Percentiles rank a stretch among this genome's conserved stretches.
Evolutionary conservation across 92 coral and sea anemone genomes (phyloP).

Genomic region (Epizoanthus fatuus): DNA sequence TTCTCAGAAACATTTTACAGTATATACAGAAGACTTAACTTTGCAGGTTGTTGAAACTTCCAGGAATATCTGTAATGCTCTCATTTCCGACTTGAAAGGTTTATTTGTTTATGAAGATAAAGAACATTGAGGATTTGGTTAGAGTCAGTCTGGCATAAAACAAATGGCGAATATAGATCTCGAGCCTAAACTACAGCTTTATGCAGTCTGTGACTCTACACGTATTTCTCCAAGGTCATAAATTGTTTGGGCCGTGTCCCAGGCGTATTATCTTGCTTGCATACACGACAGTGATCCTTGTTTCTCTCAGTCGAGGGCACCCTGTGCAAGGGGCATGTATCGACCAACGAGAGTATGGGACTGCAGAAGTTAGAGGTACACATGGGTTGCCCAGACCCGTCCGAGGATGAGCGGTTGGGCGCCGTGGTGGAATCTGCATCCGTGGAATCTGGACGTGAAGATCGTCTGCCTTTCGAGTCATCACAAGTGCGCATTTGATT

Average conservation of each 20-base stretch:
- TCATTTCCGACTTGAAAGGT: too few species aligned
- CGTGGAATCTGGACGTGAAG: constrained; percentile 11
- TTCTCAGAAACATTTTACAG: too few species aligned
- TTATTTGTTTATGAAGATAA: too few species aligned
- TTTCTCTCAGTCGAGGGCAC: constrained; percentile 65
- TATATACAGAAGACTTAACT: too few species aligned
- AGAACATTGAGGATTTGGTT: too few species aligned
- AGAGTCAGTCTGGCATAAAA: too few species aligned
- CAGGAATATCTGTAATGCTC: too few species aligned
- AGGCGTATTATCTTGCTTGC: constrained; percentile 70
- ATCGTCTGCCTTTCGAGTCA: constrained; percentile 11
- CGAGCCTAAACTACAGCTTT: too few species aligned
- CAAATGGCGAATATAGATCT: too few species aligned
- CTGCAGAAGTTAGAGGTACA: constrained; percentile 89
- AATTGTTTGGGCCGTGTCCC: constrained; percentile 62
- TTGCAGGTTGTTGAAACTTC: too few species aligned
- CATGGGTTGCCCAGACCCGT: constrained; percentile 61
- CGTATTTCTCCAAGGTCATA: constrained; percentile 66
- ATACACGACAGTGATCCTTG: constrained; percentile 78
- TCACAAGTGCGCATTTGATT: background rate
- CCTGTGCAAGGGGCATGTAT: constrained; percentile 78
- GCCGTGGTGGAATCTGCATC: constrained; percentile 13
- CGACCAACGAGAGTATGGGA: constrained; percentile 87
- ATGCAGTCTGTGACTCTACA: constrained; percentile 17
- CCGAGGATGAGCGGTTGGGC: constrained; percentile 50